Evolutionary conservation across 2,888 invertebrate species (phyloP), one percentile per base, ranked within the genome.

Genomic region (Parnassius mnemosyne): DNA sequence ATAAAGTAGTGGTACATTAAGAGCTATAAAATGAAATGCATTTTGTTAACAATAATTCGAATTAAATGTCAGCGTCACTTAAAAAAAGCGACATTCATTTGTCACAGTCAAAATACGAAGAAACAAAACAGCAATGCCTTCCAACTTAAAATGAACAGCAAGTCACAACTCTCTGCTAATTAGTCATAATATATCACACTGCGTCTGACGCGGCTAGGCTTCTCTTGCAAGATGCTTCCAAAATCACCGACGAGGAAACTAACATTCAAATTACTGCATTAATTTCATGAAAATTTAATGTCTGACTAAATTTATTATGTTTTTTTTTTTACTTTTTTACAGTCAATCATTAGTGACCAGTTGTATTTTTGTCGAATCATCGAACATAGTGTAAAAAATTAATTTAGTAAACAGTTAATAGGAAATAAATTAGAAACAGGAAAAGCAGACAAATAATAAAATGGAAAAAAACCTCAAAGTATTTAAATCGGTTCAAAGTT

Each of bases 101-200:
- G 53, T 62, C 57, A 53, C 49, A 62, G 62, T 62, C 62, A 62
- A 53, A 62, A 52, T 47, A 41, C 52, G 16, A 57, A 54, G 62
- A 62, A 62, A 61, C 61, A 56, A 61, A 61, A 57, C 41, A 47
- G 53, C 20, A 61, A 61, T 57, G 53, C 49, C 49, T 62, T 46
- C 62, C 62, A 46, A 53, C 57, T 57, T 62, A 47, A 62, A 62
- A 62, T 54, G 62, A 62, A 62, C 57, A 62, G 62, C 57, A 53
- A 57, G 53, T 62, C 57, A 62, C 62, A 62, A 57, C 57, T 64
- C 58, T 47, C 49, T 49, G 47, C 61, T 68, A 69, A 68, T 64
- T 68, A 69, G 60, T 66, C 67, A 66, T 65, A 68, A 72, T 70
- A 67, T 67, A 70, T 69, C 68, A 64, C 61, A 61, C 57, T 64